Evolutionary conservation across 2,797 vertebrate species (phyloP).

Genomic region (Siniperca scherzeri): DNA sequence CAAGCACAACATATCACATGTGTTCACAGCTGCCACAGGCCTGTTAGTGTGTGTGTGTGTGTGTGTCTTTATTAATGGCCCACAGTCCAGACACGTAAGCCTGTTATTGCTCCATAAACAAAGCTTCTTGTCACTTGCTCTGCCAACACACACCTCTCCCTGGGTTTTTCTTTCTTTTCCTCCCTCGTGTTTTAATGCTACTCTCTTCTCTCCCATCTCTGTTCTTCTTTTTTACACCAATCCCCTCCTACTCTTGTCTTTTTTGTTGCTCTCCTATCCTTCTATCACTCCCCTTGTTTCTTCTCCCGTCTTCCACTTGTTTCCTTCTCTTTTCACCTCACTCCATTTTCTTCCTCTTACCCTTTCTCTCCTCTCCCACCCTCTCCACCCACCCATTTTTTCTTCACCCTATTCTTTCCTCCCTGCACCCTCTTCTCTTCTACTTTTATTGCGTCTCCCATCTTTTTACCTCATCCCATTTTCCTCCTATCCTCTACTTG

Average conservation of each 20-base stretch:
- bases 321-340: background rate
- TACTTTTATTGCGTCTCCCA: too few relatives aligned
- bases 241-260: background rate
- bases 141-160: constrained; percentile 5
- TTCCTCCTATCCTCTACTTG: too few relatives aligned
- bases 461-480: background rate
- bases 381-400: too few relatives aligned
- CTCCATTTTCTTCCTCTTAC: background rate
- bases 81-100: constrained; percentile 41
- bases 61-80: constrained; percentile 19
- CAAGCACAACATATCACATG: constrained; percentile 1
- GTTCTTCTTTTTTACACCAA: background rate
- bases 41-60: background rate
- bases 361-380: background rate
- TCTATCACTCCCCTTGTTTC: too few relatives aligned
- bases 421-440: too few relatives aligned
- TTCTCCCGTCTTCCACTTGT: too few relatives aligned
- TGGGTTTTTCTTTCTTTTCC: background rate
- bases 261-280: background rate
- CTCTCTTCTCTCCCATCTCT: background rate
- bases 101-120: constrained; percentile 57
- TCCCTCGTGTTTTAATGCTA: background rate
- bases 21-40: background rate
- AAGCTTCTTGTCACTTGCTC: constrained; percentile 38
- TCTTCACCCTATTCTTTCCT: background rate